These are phyloP conservation scores for Sebastes wilsoni DNA, from an alignment of 2,797 vertebrate genomes.

Conservation along the genomic window DNA sequence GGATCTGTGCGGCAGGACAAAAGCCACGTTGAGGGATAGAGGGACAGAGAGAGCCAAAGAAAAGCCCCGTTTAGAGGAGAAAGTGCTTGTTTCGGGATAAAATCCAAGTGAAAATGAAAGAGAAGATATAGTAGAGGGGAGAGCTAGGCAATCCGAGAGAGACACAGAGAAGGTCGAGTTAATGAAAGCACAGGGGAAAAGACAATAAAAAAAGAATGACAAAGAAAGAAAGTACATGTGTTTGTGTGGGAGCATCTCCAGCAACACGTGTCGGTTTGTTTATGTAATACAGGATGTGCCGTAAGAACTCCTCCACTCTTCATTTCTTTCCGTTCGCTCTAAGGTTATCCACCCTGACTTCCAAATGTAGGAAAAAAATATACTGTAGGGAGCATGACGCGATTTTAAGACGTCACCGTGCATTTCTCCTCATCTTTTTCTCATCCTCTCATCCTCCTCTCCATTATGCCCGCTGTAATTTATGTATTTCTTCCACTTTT, in stretches of 20 bases:
- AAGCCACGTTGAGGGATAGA: constrained; percentile 45
- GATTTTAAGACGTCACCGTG: background rate
- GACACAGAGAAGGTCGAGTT: background rate
- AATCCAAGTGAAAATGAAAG: constrained; percentile 30
- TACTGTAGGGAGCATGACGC: background rate
- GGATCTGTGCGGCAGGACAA: constrained; percentile 53
- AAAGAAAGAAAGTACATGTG: background rate
- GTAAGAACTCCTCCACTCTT: constrained; percentile 18
- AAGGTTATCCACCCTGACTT: constrained; percentile 5
- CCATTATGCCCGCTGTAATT: background rate
- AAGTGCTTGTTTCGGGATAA: constrained; percentile 24
- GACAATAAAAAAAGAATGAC: constrained; percentile 2
- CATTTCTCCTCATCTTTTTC: background rate
- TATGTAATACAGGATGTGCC: constrained; percentile 9
- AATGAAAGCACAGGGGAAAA: constrained; percentile 17
- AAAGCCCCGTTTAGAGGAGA: constrained; percentile 33
- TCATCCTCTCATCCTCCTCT: background rate
- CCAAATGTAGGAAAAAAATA: constrained; percentile 13
- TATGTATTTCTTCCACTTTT: background rate
- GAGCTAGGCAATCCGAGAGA: constrained; percentile 12
- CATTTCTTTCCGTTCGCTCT: background rate
- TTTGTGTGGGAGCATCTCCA: constrained; percentile 36
- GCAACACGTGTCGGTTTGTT: constrained; percentile 23
- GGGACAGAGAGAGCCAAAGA: constrained; percentile 22
- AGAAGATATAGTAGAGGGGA: constrained; percentile 11